Percentiles rank a stretch among this genome's conserved stretches.
phyloP scores from a whole-genome alignment of 2,888 invertebrate species.

The Nebria salina region DNA sequence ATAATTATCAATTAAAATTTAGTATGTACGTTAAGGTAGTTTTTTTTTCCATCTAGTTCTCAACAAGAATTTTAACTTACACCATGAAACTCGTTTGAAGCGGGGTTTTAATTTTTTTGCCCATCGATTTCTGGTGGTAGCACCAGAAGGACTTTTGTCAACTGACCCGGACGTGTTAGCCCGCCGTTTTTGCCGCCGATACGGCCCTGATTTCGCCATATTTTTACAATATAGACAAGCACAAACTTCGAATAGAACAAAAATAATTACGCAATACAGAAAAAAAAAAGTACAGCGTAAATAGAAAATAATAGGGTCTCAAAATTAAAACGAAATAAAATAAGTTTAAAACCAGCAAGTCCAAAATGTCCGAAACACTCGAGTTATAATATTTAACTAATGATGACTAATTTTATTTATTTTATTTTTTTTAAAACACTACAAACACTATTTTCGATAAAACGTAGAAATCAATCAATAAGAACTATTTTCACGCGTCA shows the following conservation, averaged over 20 bases:
- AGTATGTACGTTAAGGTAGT: no score
- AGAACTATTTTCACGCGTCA: constrained; percentile 52
- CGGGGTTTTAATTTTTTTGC: constrained; percentile 39
- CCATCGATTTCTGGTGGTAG: constrained; percentile 21
- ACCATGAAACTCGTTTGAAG: constrained; percentile 57
- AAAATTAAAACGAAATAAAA: neutral
- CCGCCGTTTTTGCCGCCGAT: constrained; percentile 34
- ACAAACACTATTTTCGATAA: neutral
- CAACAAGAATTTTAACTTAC: constrained; percentile 51
- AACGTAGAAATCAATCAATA: constrained; percentile 48
- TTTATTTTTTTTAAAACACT: neutral
- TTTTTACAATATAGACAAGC: constrained; percentile 18
- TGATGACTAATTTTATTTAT: no score
- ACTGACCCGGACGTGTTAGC: constrained; percentile 19
- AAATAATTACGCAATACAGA: constrained; percentile 5
- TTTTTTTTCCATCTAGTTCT: no score
- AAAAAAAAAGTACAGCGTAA: constrained; percentile 17
- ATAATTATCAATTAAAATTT: no score
- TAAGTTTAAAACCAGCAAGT: neutral
- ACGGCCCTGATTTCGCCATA: constrained; percentile 41
- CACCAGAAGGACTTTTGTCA: constrained; percentile 25
- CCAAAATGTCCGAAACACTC: neutral
- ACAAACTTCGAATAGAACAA: neutral
- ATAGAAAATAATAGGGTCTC: constrained; percentile 3
- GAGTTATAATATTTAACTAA: no score